Base-by-base conservation (phyloP, 2,113 vertebrate species). In the Micromys minutus region DNA sequence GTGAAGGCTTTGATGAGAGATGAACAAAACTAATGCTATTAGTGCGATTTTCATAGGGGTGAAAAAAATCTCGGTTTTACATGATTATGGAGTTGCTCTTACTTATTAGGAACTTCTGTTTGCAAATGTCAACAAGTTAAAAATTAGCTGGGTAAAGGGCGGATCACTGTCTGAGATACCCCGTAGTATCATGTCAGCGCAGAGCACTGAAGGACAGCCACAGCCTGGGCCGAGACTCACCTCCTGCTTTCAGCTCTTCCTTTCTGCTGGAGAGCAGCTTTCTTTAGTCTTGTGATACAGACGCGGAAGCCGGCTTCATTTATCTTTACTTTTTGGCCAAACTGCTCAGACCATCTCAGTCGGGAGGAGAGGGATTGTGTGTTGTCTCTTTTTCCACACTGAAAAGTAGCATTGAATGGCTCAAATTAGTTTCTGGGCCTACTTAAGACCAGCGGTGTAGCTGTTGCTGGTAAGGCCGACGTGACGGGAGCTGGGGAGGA, bases 41-140 rank as follows among this genome's bases (percentile, higher is more conserved):
- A 36, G 69, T 5, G 15, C 7, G 50, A 29, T 85, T 93, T n/a
- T 91, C 6, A 24, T 88, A n/a, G 57, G 42, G 57, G 57, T n/a
- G n/a, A 61, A 74, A 50, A 74, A 75, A 69, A 69, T 34, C 45
- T 1, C 0, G 67, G 65, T 19, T 61, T 34, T 91, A 74, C 17
- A 4, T 69, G 26, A 94, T 91, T 76, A 89, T 36, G n/a, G 42
- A 80, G 50, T 90, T 89, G 9, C 9, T 79, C 7, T 31, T 86
- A 31, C 93, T 24, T 87, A 19, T 94, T 85, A 94, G 89, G 87
- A 75, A 90, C 3, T 24, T 83, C 10, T 61, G 59, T 39, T 85
- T 96, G 39, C 15, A 84, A n/a, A 86, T 93, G 47, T 90, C 52
- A 87, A n/a, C 57, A 75, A 55, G 29, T 5, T 16, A 93, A 87